Conservation (phyloP, 64 coral and sea anemone genomes). For the Pocillopora verrucosa region DNA sequence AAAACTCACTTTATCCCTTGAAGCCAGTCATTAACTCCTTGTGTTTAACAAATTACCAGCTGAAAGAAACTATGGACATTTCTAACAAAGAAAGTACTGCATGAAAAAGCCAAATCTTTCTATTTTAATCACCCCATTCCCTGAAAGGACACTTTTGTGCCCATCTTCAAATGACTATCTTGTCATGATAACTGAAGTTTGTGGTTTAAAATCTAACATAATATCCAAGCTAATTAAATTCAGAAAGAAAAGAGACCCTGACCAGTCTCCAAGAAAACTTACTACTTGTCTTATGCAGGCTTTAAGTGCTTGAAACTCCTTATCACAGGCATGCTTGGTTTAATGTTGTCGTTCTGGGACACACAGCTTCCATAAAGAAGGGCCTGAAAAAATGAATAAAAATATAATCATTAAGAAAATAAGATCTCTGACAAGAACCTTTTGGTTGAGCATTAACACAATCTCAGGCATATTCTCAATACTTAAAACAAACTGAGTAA, state of each 20-base stretch:
- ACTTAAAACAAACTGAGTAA: background rate
- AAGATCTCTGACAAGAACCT: background rate
- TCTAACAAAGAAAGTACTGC: too few species aligned
- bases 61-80: too few species aligned
- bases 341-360: slow-evolving; percentile 56
- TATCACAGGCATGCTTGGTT: slow-evolving; percentile 73
- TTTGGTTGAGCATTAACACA: background rate
- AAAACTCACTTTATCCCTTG: too few species aligned
- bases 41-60: too few species aligned
- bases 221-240: background rate
- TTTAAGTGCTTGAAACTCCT: slow-evolving; percentile 82
- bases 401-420: background rate
- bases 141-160: too few species aligned
- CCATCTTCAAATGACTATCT: too few species aligned
- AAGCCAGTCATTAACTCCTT: too few species aligned
- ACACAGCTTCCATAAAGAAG: slow-evolving; percentile 74
- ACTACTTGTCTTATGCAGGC: slow-evolving; percentile 70
- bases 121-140: too few species aligned
- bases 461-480: background rate
- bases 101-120: too few species aligned
- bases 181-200: too few species aligned
- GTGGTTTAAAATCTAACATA: too few species aligned
- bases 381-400: slow-evolving; percentile 22
- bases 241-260: background rate
- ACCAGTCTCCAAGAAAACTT: background rate